Conservation (phyloP, 53 echinoderm and acorn worm genomes). For the Temnopleurus reevesii region DNA sequence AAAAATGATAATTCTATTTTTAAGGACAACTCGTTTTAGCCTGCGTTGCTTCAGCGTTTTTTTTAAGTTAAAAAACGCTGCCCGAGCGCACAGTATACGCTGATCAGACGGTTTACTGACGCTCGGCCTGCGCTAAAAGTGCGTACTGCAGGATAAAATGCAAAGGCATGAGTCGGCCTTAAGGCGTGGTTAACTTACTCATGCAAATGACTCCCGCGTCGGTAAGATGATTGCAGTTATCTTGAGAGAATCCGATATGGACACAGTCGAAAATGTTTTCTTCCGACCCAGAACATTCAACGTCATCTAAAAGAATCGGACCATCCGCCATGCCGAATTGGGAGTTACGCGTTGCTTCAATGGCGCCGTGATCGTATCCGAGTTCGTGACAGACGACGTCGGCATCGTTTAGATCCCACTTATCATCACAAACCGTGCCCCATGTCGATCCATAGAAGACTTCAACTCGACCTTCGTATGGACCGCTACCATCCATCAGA, state of each 20-base stretch:
- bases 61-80: too few species aligned
- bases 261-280: background rate
- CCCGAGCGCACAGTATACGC: too few species aligned
- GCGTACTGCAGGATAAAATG: too few species aligned
- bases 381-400: constrained; percentile 16
- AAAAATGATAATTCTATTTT: too few species aligned
- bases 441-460: constrained; percentile 46
- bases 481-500: constrained; percentile 4
- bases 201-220: constrained; percentile 38
- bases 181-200: constrained; percentile 3
- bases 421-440: constrained; percentile 47
- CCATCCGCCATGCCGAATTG: background rate
- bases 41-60: too few species aligned
- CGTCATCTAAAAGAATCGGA: constrained; percentile 38
- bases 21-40: too few species aligned
- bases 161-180: too few species aligned
- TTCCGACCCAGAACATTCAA: constrained; percentile 1
- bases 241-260: background rate
- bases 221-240: constrained; percentile 36
- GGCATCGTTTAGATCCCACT: constrained; percentile 24
- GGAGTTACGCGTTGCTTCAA: constrained; percentile 5
- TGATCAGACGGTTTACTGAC: too few species aligned
- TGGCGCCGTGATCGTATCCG: constrained; percentile 21
- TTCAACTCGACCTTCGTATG: constrained; percentile 16
- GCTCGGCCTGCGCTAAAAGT: too few species aligned